These are phyloP conservation scores for Megaceryle maxima DNA, from an alignment of 2,113 vertebrate species.

Conservation along the genomic window DNA sequence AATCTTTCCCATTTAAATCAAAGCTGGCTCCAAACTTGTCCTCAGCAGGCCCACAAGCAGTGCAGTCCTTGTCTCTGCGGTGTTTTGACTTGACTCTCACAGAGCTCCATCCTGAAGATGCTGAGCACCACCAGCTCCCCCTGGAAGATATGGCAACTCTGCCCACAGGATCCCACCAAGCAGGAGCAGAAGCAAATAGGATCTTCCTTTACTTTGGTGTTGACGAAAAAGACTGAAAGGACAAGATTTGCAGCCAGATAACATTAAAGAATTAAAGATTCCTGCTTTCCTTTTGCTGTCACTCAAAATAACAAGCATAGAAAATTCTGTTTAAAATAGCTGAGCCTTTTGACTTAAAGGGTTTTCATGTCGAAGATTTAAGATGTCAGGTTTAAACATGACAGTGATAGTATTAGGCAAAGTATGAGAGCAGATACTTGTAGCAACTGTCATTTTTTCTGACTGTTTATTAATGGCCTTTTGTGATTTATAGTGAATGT, in stretches of 20 bases:
- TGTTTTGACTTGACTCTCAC: not conserved
- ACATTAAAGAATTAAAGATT: constrained; percentile 51
- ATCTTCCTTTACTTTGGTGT: constrained; percentile 1
- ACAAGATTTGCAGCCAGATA: constrained; percentile 41
- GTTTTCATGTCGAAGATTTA: constrained; percentile 65
- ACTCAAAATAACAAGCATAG: constrained; percentile 66
- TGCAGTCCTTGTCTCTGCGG: not conserved
- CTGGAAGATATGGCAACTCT: not conserved
- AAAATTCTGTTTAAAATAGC: constrained; percentile 69
- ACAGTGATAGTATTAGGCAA: constrained; percentile 69
- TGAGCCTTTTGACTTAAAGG: constrained; percentile 66
- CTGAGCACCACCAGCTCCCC: not conserved
- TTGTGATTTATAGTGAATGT: constrained; percentile 73
- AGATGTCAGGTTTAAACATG: constrained; percentile 71
- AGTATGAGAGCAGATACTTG: constrained; percentile 61
- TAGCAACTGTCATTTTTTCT: constrained; percentile 61
- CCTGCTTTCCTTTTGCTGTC: constrained; percentile 66
- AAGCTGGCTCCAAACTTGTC: not conserved
- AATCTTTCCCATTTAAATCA: not conserved
- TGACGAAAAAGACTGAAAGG: constrained; percentile 37
- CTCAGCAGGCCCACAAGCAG: not conserved
- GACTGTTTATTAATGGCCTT: constrained; percentile 73
- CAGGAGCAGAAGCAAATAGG: not conserved
- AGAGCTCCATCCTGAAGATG: not conserved
- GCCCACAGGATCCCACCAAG: not conserved